Evolutionary conservation across 2,888 invertebrate species (phyloP).

Genomic region (Parnassius glacialis): DNA sequence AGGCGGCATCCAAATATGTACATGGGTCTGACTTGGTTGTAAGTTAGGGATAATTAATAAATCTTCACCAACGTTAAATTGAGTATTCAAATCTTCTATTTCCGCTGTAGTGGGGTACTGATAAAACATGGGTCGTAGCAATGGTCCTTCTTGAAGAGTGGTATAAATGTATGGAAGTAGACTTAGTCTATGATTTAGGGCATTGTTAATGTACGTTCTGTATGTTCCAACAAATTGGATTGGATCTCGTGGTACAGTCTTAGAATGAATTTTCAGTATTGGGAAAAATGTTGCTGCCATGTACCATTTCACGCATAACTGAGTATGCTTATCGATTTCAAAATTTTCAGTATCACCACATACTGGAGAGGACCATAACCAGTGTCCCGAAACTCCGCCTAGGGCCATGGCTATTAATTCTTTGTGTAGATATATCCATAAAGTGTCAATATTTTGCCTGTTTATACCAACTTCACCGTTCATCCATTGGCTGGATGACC

Average conservation of each 20-base stretch:
- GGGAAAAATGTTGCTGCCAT: constrained; percentile 84
- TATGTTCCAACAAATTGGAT: constrained; percentile 66
- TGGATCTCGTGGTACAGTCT: constrained; percentile 62
- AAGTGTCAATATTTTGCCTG: constrained; percentile 75
- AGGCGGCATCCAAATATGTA: constrained; percentile 77
- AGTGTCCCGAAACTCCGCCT: constrained; percentile 72
- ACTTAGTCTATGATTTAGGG: constrained; percentile 69
- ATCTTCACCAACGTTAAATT: constrained; percentile 82
- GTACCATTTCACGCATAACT: constrained; percentile 85
- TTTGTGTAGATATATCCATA: constrained; percentile 80
- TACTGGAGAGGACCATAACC: constrained; percentile 76
- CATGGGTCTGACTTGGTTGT: constrained; percentile 60
- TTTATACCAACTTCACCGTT: constrained; percentile 54
- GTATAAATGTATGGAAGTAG: constrained; percentile 82
- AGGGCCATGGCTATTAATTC: constrained; percentile 74
- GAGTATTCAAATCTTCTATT: constrained; percentile 71
- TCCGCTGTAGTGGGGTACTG: constrained; percentile 74
- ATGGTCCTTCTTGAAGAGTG: constrained; percentile 74
- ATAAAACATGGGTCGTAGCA: constrained; percentile 83
- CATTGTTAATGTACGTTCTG: constrained; percentile 58
- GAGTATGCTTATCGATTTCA: constrained; percentile 53
- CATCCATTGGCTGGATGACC: constrained; percentile 60
- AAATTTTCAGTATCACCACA: constrained; percentile 79
- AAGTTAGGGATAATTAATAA: constrained; percentile 82
- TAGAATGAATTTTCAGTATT: constrained; percentile 76